These are phyloP conservation scores for Asteroscopus sphinx DNA, from an alignment of 2,888 invertebrate species.

Conservation along the genomic window DNA sequence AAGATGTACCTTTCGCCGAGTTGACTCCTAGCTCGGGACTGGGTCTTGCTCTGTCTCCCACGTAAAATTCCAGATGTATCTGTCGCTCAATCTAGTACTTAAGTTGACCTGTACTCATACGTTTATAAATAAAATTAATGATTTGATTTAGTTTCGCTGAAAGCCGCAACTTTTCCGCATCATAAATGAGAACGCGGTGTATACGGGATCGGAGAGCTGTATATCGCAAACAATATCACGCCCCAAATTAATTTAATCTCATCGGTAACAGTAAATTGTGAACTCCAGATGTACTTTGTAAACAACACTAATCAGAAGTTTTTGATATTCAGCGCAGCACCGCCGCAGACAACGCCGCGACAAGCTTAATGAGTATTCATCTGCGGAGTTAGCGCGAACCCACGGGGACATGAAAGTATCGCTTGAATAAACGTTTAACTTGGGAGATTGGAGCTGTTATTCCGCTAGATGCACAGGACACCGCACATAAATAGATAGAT, in stretches of 20 bases:
- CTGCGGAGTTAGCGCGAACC: constrained; percentile 35
- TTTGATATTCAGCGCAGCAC: constrained; percentile 51
- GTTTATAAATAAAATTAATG: too few species aligned
- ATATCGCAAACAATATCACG: constrained; percentile 19
- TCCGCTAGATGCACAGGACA: constrained; percentile 42
- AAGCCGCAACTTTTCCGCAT: constrained; percentile 10
- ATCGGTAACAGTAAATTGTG: constrained; percentile 36
- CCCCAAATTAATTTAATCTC: constrained; percentile 38
- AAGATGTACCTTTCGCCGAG: constrained; percentile 23
- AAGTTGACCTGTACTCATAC: too few species aligned
- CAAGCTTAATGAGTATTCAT: constrained; percentile 62
- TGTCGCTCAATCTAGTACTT: too few species aligned
- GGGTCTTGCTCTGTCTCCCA: too few species aligned
- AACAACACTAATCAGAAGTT: constrained; percentile 54
- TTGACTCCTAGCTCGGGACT: too few species aligned
- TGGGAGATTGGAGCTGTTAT: constrained; percentile 55
- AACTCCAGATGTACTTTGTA: constrained; percentile 47
- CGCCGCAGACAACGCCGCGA: constrained; percentile 44
- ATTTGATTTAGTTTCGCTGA: too few species aligned
- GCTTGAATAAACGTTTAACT: constrained; percentile 59
- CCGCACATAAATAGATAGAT: too few species aligned
- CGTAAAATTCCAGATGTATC: too few species aligned
- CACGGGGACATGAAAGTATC: constrained; percentile 53
- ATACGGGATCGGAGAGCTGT: not conserved
- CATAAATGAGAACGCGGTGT: constrained; percentile 4